Evolutionary conservation across 2,113 vertebrate species (phyloP), one percentile per base, ranked within the genome.

Genomic region (Electrona antarctica): DNA sequence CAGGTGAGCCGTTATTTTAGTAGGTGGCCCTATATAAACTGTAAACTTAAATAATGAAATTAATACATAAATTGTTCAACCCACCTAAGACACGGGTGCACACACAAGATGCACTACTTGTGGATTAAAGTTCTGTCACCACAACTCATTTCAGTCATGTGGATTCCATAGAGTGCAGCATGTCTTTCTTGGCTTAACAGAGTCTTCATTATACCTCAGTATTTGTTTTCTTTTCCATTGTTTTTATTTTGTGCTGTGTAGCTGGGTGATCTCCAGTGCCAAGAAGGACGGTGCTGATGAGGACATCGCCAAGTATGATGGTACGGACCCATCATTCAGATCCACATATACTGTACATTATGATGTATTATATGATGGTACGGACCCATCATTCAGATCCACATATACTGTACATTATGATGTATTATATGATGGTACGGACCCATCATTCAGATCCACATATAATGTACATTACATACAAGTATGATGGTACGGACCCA

Each of bases 261-360:
- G 98, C 8, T 99, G 98, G 98, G 88, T 98, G 60, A 64, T 95
- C 81, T 99, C 98, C 61, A 95, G 89, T 74, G 98, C 98, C n/a
- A 99, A 98, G 90, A 99, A 99, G 78, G 97, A 99, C 0, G 96
- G 94, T 28, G 91, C 95, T 0, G 98, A 99, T 82, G 98, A 99
- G 76, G 98, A 99, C 6, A 99, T 99, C 64, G 95, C 98, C 0
- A 99, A 98, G 83, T 99, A 99, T 0, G 98, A 99, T 46, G 98
- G 98, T 67, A 5, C 11, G 28, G n/a, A 57, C 14, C 3, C 45
- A 41, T 7, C 28, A 7, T 13, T 67, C 12, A 45, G 9, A n/a
- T n/a, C 11, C 7, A 7, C 13, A 7, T 7, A 57, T 14, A 54
- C 9, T 21, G 21, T 21, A 21, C 21, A 21, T n/a, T n/a, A n/a